Conservation (phyloP, 1,140 invertebrate species). For the Saccostrea echinata region DNA sequence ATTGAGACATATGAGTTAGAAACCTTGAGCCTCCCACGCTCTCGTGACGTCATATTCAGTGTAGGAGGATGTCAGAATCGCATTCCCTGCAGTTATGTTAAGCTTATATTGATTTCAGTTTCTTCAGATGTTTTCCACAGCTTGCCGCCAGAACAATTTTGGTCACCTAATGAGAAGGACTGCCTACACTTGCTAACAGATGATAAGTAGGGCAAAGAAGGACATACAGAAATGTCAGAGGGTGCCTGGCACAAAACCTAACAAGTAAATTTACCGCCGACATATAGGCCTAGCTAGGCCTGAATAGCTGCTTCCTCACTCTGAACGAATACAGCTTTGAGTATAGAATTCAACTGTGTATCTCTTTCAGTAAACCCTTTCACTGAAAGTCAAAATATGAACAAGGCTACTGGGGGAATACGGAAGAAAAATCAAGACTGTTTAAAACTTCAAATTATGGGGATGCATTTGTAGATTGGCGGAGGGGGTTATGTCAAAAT, state of each 20-base stretch:
- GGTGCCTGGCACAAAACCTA: background rate
- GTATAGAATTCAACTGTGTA: too few species aligned
- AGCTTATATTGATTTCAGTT: background rate
- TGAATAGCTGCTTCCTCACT: too few species aligned
- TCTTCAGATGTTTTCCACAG: background rate
- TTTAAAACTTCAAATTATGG: too few species aligned
- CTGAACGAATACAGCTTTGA: too few species aligned
- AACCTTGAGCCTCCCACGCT: background rate
- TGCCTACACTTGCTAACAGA: background rate
- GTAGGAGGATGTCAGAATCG: background rate
- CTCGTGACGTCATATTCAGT: background rate
- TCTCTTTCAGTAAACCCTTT: too few species aligned
- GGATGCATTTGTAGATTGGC: too few species aligned
- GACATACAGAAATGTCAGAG: background rate
- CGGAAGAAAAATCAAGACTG: too few species aligned
- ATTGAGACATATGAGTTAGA: background rate
- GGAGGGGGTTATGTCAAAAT: too few species aligned
- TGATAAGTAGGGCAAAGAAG: background rate
- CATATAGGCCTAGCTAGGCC: too few species aligned
- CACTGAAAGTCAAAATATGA: too few species aligned
- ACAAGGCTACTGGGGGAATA: too few species aligned
- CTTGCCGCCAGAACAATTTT: background rate
- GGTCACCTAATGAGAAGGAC: slow-evolving; percentile 1
- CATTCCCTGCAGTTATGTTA: slow-evolving; percentile 2
- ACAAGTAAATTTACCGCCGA: background rate